phyloP scores from a whole-genome alignment of 2,888 invertebrate species.

The Merodon equestris region DNA sequence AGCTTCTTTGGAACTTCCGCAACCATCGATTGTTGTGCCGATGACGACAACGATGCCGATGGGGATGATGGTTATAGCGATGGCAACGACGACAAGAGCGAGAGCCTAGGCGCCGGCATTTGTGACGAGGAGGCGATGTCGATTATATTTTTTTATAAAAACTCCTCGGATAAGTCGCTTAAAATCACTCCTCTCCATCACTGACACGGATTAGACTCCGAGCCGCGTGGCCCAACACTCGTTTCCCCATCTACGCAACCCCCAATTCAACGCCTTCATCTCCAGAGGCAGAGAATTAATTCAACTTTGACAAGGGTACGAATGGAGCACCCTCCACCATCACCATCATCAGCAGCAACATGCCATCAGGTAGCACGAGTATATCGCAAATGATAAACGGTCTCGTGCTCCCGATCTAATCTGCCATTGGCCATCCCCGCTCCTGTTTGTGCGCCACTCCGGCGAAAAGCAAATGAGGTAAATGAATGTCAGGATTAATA shows the following conservation, averaged over 20 bases:
- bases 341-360: conserved; percentile 14
- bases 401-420: conserved; percentile 1
- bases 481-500: conserved; percentile 67
- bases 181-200: conserved; percentile 40
- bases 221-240: conserved; percentile 32
- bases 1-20: conserved; percentile 20
- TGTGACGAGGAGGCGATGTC: not conserved
- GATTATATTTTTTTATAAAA: not conserved
- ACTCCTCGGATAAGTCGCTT: conserved; percentile 7
- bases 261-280: conserved; percentile 4
- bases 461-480: conserved; percentile 51
- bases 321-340: conserved; percentile 18
- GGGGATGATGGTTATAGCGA: conserved; percentile 26
- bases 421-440: not conserved
- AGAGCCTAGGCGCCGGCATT: conserved; percentile 10
- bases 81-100: conserved; percentile 15
- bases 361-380: conserved; percentile 26
- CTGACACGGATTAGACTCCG: conserved; percentile 60
- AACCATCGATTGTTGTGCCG: conserved; percentile 38
- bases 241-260: conserved; percentile 6
- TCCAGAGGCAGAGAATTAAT: conserved; percentile 36
- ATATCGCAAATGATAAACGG: conserved; percentile 8
- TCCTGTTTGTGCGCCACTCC: not conserved
- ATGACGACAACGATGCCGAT: conserved; percentile 17
- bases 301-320: conserved; percentile 66